Base-by-base conservation (phyloP, 2,888 invertebrate species). In the Mamestra brassicae region DNA sequence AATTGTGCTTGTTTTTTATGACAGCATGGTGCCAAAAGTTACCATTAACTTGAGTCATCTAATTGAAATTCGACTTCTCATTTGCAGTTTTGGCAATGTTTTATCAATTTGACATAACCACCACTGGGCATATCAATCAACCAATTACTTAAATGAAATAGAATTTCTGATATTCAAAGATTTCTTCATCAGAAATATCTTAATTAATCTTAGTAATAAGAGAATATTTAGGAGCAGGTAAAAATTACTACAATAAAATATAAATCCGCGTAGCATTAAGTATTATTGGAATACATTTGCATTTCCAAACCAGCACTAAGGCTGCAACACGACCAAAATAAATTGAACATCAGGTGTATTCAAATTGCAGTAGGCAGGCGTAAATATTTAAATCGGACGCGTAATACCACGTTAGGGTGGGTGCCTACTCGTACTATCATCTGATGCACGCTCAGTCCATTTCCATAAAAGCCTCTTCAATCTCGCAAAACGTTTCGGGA, bases 391-490 rank as follows among this genome's bases (percentile, higher is more conserved):
- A 96, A 94, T 93, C 91, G 91, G 91, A 84, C 87, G 92, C 87
- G 92, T 92, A 91, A 93, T 89, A 90, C 87, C 74, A 88, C 88
- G 87, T 86, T 87, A 91, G 91, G 90, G 91, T 83, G 89, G 88
- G 83, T 78, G 84, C 86, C 83, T 85, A 77, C 74, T 81, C 71
- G 80, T 84, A 85, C 94, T 94, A 95, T 94, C 94, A 92, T 89
- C 91, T 89, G 93, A 92, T 93, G 95, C 94, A 94, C 95, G 93
- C 93, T 89, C 90, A 91, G 93, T 93, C 95, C 94, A 96, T 96
- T 96, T 95, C 95, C 96, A 96, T 96, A 96, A 96, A 96, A 96
- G 96, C 95, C 96, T 96, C 96, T 95, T 96, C 95, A 96, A 95
- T 96, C 95, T 95, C 94, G 92, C 93, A 94, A 94, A 96, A 95